Percentiles rank a stretch among this genome's conserved stretches.
Evolutionary conservation across 1,140 invertebrate species (phyloP).

Genomic region (Nebria ingens): DNA sequence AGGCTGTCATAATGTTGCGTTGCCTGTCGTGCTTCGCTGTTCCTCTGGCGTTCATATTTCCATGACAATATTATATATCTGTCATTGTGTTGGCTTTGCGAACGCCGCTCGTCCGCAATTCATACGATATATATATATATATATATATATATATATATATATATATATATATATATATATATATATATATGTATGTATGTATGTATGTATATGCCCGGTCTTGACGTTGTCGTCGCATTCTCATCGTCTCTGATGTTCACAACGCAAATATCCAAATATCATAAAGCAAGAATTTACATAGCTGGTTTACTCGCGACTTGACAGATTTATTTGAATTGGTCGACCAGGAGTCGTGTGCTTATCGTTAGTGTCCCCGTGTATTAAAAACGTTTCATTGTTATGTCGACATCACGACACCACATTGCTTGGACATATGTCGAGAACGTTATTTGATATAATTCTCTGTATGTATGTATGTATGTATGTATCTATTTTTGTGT

Average conservation of each 20-base stretch:
- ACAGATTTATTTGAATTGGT: constrained; percentile 6
- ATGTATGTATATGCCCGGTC: too few species aligned
- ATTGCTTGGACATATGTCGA: neutral
- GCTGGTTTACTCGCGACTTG: neutral
- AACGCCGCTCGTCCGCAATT: too few species aligned
- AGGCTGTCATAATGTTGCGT: neutral
- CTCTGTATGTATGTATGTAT: neutral
- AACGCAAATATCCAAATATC: constrained; percentile 4
- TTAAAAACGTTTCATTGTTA: constrained; percentile 6
- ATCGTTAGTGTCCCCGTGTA: constrained; percentile 1
- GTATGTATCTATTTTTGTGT: neutral
- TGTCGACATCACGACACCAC: constrained; percentile 5
- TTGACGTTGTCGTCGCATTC: too few species aligned
- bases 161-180: too few species aligned
- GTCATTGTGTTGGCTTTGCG: constrained; percentile 13
- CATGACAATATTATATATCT: constrained; percentile 18
- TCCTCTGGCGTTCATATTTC: constrained; percentile 16
- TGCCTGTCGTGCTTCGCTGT: constrained; percentile 5
- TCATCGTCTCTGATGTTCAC: neutral
- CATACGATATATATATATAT: too few species aligned
- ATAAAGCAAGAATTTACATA: constrained; percentile 6
- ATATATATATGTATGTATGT: too few species aligned
- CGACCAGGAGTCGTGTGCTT: neutral
- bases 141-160: too few species aligned
- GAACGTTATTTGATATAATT: neutral